Conservation (phyloP, 2,888 invertebrate genomes). For the Cancer borealis region DNA sequence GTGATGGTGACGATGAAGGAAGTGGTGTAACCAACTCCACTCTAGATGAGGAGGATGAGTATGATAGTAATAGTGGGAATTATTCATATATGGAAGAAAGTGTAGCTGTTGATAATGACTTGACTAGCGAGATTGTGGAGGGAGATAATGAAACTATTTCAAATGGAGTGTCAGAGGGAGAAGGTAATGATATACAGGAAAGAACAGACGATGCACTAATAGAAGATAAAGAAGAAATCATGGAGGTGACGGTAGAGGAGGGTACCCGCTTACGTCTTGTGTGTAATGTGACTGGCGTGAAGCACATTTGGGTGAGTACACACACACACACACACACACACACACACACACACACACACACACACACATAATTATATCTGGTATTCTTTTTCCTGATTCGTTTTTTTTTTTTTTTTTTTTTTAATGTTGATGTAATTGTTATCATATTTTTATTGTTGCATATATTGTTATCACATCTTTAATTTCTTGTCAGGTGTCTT, state of each 20-base stretch:
- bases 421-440: no score
- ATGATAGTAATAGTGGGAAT: background rate
- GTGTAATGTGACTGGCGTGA: conserved; percentile 65
- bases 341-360: conserved; percentile 56
- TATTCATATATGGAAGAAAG: background rate
- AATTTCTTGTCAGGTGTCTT: no score
- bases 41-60: background rate
- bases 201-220: background rate
- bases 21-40: background rate
- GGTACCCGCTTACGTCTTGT: conserved; percentile 65
- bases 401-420: no score
- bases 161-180: background rate
- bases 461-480: no score
- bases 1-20: background rate
- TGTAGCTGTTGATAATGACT: background rate
- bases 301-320: conserved; percentile 57
- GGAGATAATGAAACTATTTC: background rate
- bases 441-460: no score
- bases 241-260: conserved; percentile 57
- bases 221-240: background rate
- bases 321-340: conserved; percentile 39
- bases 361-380: background rate
- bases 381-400: no score
- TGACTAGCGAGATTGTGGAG: no score
- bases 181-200: background rate